phyloP scores from a whole-genome alignment of 1,140 invertebrate species.

The Episyrphus balteatus region DNA sequence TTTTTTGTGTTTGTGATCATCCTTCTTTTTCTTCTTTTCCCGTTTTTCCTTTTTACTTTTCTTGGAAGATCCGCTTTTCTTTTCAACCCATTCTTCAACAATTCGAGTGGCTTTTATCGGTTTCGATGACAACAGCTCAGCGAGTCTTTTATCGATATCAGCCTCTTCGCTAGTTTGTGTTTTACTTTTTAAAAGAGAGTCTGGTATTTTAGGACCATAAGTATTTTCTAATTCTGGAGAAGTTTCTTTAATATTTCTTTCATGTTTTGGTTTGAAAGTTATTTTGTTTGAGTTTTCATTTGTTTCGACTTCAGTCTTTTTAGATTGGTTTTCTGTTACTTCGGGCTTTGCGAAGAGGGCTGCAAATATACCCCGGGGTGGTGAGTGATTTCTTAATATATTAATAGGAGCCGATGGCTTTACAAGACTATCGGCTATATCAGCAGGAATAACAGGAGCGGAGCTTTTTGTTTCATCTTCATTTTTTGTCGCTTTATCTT shows the following conservation, averaged over 20 bases:
- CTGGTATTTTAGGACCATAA: conserved; percentile 44
- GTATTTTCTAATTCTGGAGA: conserved; percentile 16
- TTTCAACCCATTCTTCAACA: conserved; percentile 37
- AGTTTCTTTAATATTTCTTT: not conserved
- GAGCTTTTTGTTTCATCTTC: conserved; percentile 5
- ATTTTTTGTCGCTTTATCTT: conserved; percentile 8
- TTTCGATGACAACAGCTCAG: conserved; percentile 4
- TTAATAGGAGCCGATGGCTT: conserved; percentile 34
- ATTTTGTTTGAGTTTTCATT: not conserved
- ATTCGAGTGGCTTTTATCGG: conserved; percentile 10
- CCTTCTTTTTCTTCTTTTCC: conserved; percentile 16
- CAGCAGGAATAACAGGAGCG: too few species aligned
- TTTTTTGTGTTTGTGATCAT: conserved; percentile 37
- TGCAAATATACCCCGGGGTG: conserved; percentile 61
- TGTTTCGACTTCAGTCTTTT: conserved; percentile 5
- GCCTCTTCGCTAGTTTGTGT: not conserved
- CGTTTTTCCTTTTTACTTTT: not conserved
- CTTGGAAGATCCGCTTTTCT: not conserved
- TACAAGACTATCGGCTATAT: conserved; percentile 2
- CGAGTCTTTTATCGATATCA: not conserved
- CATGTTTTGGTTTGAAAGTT: not conserved
- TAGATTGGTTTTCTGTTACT: not conserved
- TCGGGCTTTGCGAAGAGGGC: conserved; percentile 41
- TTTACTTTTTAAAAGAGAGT: not conserved
- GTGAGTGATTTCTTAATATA: conserved; percentile 50